These are phyloP conservation scores for Caenorhabditis plicata DNA, from an alignment of 2,888 invertebrate genomes.

Conservation along the genomic window DNA sequence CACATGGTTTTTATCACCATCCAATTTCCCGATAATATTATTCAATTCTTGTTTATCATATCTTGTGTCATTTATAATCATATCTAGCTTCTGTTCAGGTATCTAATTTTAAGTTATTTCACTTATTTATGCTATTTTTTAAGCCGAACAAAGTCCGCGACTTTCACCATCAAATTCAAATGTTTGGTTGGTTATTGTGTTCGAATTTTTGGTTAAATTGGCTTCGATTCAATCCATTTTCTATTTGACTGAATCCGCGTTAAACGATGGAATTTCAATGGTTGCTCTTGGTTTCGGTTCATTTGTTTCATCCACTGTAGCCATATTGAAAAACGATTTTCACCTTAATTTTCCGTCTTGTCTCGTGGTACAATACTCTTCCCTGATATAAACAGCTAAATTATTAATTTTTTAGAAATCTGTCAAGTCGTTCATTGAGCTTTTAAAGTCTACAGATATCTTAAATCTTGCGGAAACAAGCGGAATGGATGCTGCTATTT, in stretches of 20 bases:
- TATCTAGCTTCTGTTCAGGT: constrained; percentile 19
- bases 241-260: constrained; percentile 3
- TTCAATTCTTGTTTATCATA: too few relatives aligned
- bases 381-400: neutral
- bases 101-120: neutral
- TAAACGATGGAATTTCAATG: constrained; percentile 4
- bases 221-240: constrained; percentile 4
- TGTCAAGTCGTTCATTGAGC: constrained; percentile 5
- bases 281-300: constrained; percentile 3
- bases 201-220: constrained; percentile 11
- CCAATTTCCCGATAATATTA: constrained; percentile 5
- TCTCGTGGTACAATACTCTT: constrained; percentile 10
- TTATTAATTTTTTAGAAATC: constrained; percentile 11
- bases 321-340: constrained; percentile 22
- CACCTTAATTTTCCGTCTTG: constrained; percentile 7
- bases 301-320: constrained; percentile 5
- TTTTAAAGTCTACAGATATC: neutral
- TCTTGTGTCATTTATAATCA: neutral
- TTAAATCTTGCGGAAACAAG: neutral
- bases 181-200: constrained; percentile 3
- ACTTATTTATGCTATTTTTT: too few relatives aligned
- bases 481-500: constrained; percentile 7
- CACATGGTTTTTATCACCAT: constrained; percentile 14
- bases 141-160: constrained; percentile 13
- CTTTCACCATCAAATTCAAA: constrained; percentile 6